Conservation (phyloP, 2,113 vertebrate genomes). For the Physeter macrocephalus region DNA sequence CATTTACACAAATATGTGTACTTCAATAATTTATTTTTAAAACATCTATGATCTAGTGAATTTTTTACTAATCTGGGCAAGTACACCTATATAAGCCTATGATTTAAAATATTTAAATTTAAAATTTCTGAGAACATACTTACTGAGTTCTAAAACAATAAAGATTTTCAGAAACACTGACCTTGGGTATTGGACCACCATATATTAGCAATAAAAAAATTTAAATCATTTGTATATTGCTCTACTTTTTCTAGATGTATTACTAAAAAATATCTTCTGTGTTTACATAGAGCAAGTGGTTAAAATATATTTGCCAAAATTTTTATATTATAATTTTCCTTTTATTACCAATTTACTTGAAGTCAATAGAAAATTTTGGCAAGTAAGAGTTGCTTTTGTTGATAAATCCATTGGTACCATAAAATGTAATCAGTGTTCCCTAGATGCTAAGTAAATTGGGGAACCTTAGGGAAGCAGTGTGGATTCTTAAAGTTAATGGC, state of each 20-base stretch:
- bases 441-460: not conserved
- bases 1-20: not conserved
- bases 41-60: not conserved
- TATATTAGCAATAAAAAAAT: not conserved
- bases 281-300: not conserved
- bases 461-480: not conserved
- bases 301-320: not conserved
- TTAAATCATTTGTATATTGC: not conserved
- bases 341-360: not conserved
- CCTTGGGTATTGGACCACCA: not conserved
- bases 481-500: not conserved
- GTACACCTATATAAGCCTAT: accelerated
- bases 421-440: not conserved
- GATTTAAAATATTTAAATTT: not conserved
- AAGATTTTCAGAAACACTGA: not conserved
- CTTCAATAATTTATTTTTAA: not conserved
- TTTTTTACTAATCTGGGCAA: not conserved
- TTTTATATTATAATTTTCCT: not conserved
- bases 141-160: not conserved
- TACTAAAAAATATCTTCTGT: not conserved
- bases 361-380: not conserved
- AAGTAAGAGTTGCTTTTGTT: not conserved
- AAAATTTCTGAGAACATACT: not conserved
- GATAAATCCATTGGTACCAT: not conserved
- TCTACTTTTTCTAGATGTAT: not conserved